These are phyloP conservation scores for Garrulus glandarius DNA, from an alignment of 2,797 vertebrate genomes.

Conservation along the genomic window DNA sequence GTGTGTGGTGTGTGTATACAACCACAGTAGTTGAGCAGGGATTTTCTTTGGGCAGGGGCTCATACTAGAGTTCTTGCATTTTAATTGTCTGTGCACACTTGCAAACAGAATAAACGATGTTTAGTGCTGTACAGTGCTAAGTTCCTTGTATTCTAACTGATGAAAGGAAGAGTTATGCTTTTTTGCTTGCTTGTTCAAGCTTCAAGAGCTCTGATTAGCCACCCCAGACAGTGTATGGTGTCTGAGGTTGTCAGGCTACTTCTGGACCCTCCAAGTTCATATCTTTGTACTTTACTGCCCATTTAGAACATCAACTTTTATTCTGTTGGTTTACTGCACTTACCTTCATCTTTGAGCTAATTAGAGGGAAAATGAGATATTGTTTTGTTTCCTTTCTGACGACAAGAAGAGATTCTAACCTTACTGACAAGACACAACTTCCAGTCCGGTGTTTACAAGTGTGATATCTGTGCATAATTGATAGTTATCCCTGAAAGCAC, in stretches of 20 bases:
- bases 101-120: background rate
- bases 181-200: background rate
- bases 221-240: background rate
- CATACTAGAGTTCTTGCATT: background rate
- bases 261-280: background rate
- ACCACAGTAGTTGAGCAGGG: background rate
- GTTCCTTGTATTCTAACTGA: background rate
- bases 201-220: background rate
- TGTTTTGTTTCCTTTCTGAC: background rate
- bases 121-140: background rate
- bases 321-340: background rate
- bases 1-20: fast-evolving
- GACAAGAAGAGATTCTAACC: background rate
- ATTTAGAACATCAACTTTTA: background rate
- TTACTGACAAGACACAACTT: background rate
- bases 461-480: background rate
- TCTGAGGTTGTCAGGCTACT: background rate
- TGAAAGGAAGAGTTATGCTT: background rate
- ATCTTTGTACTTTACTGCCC: background rate
- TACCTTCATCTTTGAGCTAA: background rate
- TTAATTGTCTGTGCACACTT: background rate
- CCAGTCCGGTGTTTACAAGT: background rate
- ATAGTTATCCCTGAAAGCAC: background rate
- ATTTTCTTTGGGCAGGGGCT: background rate
- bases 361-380: background rate